Evolutionary conservation across 1,140 invertebrate species (phyloP).

Genomic region (Pissodes strobi): DNA sequence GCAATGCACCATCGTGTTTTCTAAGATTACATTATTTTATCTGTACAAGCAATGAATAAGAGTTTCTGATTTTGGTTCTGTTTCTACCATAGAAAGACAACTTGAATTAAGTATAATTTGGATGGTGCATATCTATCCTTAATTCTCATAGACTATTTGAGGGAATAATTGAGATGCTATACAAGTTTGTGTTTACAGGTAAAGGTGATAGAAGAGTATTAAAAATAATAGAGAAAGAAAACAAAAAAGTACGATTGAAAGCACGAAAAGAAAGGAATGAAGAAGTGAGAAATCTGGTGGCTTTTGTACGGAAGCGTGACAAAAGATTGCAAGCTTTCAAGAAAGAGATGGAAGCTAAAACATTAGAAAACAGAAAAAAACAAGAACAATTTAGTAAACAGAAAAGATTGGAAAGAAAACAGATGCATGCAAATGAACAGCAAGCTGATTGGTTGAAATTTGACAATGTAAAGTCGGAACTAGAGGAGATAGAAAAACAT

Average conservation of each 20-base stretch:
- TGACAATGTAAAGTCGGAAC: slow-evolving; percentile 65
- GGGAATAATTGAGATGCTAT: too few species aligned
- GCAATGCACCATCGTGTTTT: too few species aligned
- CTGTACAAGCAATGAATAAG: too few species aligned
- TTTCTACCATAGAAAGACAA: too few species aligned
- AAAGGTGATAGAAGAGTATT: slow-evolving; percentile 72
- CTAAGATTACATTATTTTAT: too few species aligned
- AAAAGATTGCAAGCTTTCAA: slow-evolving; percentile 81
- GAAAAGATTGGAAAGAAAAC: slow-evolving; percentile 61
- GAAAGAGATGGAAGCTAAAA: slow-evolving; percentile 69
- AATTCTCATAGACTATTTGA: too few species aligned
- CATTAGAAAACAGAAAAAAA: slow-evolving; percentile 69
- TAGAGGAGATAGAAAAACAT: slow-evolving; percentile 66
- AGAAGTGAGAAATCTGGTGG: slow-evolving; percentile 84
- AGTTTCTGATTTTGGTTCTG: too few species aligned
- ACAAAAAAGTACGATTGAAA: slow-evolving; percentile 90
- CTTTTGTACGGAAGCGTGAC: slow-evolving; percentile 90
- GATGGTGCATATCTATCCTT: too few species aligned
- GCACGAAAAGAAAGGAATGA: slow-evolving; percentile 93
- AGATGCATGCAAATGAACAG: slow-evolving; percentile 60
- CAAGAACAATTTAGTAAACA: slow-evolving; percentile 62
- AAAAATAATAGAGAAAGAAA: slow-evolving; percentile 92
- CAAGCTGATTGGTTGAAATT: slow-evolving; percentile 72
- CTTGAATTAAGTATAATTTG: too few species aligned
- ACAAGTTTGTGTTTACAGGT: slow-evolving; percentile 8